These are phyloP conservation scores for Tiphia femorata DNA, from an alignment of 2,888 invertebrate genomes.

Conservation along the genomic window DNA sequence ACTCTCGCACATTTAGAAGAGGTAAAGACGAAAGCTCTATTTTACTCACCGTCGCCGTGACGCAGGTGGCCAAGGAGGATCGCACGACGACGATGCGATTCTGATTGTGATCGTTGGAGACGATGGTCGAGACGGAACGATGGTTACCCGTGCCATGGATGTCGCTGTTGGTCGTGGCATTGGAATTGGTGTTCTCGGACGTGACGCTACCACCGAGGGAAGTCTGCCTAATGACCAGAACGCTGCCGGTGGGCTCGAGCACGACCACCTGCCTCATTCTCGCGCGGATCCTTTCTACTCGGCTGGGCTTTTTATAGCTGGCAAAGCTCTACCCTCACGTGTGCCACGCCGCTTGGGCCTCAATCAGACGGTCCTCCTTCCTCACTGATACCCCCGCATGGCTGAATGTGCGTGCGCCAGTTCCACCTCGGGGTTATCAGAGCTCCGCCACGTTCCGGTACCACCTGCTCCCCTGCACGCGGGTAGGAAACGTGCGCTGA, in stretches of 20 bases:
- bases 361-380: conserved; percentile 15
- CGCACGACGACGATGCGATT: conserved; percentile 66
- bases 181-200: conserved; percentile 47
- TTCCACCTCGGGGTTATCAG: conserved; percentile 42
- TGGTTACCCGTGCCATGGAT: conserved; percentile 55
- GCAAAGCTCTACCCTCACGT: conserved; percentile 11
- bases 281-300: conserved; percentile 1
- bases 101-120: conserved; percentile 65
- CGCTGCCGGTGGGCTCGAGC: conserved; percentile 66
- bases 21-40: too few relatives aligned
- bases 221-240: conserved; percentile 66
- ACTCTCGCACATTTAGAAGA: too few relatives aligned
- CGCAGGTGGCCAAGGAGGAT: conserved; percentile 59
- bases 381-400: conserved; percentile 32
- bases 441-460: conserved; percentile 43
- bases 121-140: conserved; percentile 53
- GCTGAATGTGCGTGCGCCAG: conserved; percentile 40
- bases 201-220: conserved; percentile 55
- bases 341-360: not conserved
- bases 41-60: conserved; percentile 58
- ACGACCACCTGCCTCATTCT: conserved; percentile 65
- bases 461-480: conserved; percentile 50
- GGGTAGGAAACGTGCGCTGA: conserved; percentile 29
- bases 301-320: not conserved
- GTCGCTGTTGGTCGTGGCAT: conserved; percentile 36